A percentile compares a stretch with the other conserved stretches of the same genome.
These are phyloP conservation scores for Podarcis siculus DNA, from an alignment of 2,797 vertebrate species.

Conservation along the genomic window DNA sequence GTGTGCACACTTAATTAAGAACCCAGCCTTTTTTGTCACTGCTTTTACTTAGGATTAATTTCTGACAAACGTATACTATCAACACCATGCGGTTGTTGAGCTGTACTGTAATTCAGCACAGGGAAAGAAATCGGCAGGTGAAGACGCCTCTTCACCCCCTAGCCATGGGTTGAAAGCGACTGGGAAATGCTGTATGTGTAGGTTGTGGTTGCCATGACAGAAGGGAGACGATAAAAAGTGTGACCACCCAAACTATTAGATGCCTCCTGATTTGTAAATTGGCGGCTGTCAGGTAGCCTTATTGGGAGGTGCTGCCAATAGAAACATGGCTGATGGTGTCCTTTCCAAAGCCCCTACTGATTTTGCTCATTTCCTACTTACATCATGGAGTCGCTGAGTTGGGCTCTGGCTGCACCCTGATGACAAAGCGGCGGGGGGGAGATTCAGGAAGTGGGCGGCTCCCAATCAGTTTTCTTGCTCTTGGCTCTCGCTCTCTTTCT, in stretches of 20 bases:
- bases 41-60: not conserved
- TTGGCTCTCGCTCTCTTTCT: too few relatives aligned
- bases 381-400: too few relatives aligned
- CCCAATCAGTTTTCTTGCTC: too few relatives aligned
- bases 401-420: too few relatives aligned
- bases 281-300: not conserved
- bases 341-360: not conserved
- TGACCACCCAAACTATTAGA: not conserved
- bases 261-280: not conserved
- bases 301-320: not conserved
- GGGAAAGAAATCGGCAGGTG: too few relatives aligned
- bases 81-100: not conserved
- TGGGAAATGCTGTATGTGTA: not conserved
- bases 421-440: too few relatives aligned
- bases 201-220: slow-evolving; percentile 9
- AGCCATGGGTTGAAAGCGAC: too few relatives aligned
- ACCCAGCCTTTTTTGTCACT: not conserved
- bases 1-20: slow-evolving; percentile 15
- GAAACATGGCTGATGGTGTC: not conserved
- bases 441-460: too few relatives aligned
- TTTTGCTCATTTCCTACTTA: not conserved
- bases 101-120: too few relatives aligned
- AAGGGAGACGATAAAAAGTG: not conserved
- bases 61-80: not conserved
- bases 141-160: too few relatives aligned